A percentile compares a stretch with the other conserved stretches of the same genome.
Conservation (phyloP, 2,797 vertebrate genomes). For the Myotis vivesi region DNA sequence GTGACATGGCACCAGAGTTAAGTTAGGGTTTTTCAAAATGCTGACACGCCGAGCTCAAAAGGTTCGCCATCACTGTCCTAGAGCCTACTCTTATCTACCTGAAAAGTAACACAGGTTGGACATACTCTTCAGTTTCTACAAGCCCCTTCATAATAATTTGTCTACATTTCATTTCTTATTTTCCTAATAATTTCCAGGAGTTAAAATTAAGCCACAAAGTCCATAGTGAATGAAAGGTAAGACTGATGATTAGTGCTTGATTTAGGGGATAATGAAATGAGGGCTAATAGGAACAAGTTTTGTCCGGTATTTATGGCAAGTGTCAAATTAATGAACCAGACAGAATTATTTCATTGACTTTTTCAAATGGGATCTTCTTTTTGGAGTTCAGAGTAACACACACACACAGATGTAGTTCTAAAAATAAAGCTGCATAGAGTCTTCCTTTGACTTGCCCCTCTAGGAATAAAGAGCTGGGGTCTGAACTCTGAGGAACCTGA, state of each 20-base stretch:
- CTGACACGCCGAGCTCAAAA: too few relatives aligned
- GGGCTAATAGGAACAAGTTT: background rate
- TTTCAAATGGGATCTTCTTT: background rate
- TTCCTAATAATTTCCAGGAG: background rate
- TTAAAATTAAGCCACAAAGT: constrained; percentile 27
- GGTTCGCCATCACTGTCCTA: background rate
- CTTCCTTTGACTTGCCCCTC: constrained; percentile 17
- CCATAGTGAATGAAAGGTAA: constrained; percentile 38
- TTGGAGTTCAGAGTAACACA: background rate
- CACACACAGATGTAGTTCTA: background rate
- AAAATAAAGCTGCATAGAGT: background rate
- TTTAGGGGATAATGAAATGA: constrained; percentile 7
- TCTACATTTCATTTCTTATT: constrained; percentile 36
- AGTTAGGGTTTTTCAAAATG: too few relatives aligned
- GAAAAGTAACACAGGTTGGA: background rate
- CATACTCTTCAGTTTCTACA: background rate
- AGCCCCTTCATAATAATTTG: background rate
- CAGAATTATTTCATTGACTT: constrained; percentile 46
- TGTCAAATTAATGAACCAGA: constrained; percentile 39
- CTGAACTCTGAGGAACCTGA: background rate
- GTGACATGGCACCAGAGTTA: too few relatives aligned
- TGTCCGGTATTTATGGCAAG: constrained; percentile 9
- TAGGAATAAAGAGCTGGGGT: background rate
- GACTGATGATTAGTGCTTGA: constrained; percentile 15
- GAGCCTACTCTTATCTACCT: background rate